phyloP scores from a whole-genome alignment of 2,797 vertebrate species.

The Chaunax sp. region DNA sequence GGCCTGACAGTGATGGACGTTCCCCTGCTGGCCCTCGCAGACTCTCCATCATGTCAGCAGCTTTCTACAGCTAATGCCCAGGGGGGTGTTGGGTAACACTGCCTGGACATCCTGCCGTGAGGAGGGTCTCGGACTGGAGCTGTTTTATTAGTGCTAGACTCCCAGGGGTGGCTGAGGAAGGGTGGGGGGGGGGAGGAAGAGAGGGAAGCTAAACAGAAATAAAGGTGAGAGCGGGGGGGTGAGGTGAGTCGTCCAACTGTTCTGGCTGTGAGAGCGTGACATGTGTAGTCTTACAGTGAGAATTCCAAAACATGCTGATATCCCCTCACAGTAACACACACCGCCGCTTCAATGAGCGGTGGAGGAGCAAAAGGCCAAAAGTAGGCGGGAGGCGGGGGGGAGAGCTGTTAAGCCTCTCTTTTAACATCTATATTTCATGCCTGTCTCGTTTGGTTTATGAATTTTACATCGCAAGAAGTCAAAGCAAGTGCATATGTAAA shows the following conservation, averaged over 20 bases:
- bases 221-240: constrained; percentile 37
- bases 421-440: constrained; percentile 75
- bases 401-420: constrained; percentile 57
- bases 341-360: constrained; percentile 65
- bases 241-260: constrained; percentile 53
- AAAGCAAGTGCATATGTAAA: constrained; percentile 43
- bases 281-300: constrained; percentile 70
- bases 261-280: constrained; percentile 69
- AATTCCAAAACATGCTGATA: constrained; percentile 58
- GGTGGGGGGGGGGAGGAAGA: constrained; percentile 19
- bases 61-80: constrained; percentile 66
- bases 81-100: constrained; percentile 67
- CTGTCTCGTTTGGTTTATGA: constrained; percentile 58
- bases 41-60: constrained; percentile 77
- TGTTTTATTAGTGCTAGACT: constrained; percentile 76
- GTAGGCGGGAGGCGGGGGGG: constrained; percentile 24
- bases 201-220: constrained; percentile 72
- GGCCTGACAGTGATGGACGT: constrained; percentile 68
- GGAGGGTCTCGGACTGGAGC: constrained; percentile 70
- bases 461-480: constrained; percentile 64
- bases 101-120: constrained; percentile 59
- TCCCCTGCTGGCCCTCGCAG: constrained; percentile 63
- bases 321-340: constrained; percentile 70
- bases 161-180: constrained; percentile 55
- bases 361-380: constrained; percentile 68